Evolutionary conservation across 2,797 vertebrate genomes (phyloP).

Genomic region (Cuniculus paca): DNA sequence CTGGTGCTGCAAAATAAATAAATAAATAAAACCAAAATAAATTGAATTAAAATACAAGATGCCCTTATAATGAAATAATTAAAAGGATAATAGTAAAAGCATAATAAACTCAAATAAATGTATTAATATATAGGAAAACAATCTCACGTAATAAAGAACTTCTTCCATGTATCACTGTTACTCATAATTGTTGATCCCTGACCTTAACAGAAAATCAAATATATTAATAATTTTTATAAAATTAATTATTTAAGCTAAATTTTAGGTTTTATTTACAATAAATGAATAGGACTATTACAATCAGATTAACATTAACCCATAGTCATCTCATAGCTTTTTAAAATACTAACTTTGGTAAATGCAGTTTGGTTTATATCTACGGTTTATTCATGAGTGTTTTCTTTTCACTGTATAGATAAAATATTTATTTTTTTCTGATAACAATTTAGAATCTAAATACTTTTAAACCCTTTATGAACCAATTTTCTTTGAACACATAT

Average conservation of each 20-base stretch:
- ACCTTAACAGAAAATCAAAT: neutral
- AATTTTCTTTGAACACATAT: neutral
- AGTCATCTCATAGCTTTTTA: neutral
- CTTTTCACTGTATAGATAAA: neutral
- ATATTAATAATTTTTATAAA: neutral
- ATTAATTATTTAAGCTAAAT: neutral
- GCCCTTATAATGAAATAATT: neutral
- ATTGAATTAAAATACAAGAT: neutral
- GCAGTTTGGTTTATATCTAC: neutral
- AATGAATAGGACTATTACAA: neutral
- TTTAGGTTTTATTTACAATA: neutral
- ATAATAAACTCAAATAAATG: neutral
- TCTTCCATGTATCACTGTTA: neutral
- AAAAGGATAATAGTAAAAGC: neutral
- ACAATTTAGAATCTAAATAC: neutral
- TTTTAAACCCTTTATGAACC: neutral
- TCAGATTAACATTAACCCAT: neutral
- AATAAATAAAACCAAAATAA: too few species aligned
- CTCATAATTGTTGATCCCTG: neutral
- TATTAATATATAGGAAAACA: constrained; percentile 16
- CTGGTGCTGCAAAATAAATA: too few species aligned
- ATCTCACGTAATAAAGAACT: neutral
- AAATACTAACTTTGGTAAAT: constrained; percentile 1
- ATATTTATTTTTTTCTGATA: neutral
- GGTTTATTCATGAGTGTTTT: neutral